Conservation (phyloP, 1,140 invertebrate genomes). For the Caenorhabditis elegans region WBcel235 BX284606.5:10505501-10506000, state of each 20-base stretch:
- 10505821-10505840: not conserved
- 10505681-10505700: conserved; percentile 2
- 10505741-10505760: conserved; percentile 16
- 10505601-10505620: no score
- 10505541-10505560: no score
- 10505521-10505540: no score
- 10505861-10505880: no score
- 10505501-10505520: no score
- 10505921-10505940: not conserved
- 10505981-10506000: conserved; percentile 11
- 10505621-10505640: no score
- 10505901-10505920: not conserved
- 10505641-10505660: not conserved
- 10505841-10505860: not conserved
- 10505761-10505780: conserved; percentile 33
- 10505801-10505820: conserved; percentile 25
- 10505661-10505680: conserved; percentile 19
- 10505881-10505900: not conserved
- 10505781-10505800: conserved; percentile 33
- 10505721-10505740: conserved; percentile 27
- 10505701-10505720: conserved; percentile 23
- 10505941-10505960: not conserved
- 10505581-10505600: no score
- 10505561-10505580: no score
- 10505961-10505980: conserved; percentile 18